A percentile compares a stretch with the other conserved stretches of the same genome.
These are phyloP conservation scores for Probaryconus sp. DNA, from an alignment of 1,140 invertebrate genomes.

Conservation along the genomic window DNA sequence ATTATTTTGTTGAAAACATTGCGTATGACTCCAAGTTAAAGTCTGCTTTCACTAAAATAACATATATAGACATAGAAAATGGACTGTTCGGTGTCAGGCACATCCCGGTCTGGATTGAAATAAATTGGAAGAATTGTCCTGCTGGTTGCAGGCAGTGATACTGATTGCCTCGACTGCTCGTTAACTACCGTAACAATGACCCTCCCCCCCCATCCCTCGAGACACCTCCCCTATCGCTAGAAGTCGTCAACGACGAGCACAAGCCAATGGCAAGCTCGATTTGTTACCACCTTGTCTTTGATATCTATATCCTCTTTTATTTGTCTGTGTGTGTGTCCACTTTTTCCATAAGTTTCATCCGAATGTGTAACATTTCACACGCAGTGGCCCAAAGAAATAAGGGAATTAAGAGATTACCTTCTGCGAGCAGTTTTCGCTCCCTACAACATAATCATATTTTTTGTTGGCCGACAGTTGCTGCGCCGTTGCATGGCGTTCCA, in stretches of 20 bases:
- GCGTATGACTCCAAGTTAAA: no score
- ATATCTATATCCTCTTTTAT: conserved; percentile 14
- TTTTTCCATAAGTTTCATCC: conserved; percentile 7
- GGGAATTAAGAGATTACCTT: conserved; percentile 28
- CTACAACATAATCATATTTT: conserved; percentile 54
- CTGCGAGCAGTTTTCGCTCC: conserved; percentile 32
- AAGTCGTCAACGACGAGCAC: conserved; percentile 10
- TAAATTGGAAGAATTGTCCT: conserved; percentile 73
- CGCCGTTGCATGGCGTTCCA: conserved; percentile 46
- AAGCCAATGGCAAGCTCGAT: conserved; percentile 47
- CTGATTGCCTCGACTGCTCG: conserved; percentile 64
- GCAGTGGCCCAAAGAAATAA: conserved; percentile 29
- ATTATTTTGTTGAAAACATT: no score
- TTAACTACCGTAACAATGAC: conserved; percentile 59
- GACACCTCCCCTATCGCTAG: conserved; percentile 19
- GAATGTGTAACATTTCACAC: conserved; percentile 53
- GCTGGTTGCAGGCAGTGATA: conserved; percentile 42
- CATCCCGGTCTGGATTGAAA: conserved; percentile 69
- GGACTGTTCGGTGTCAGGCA: conserved; percentile 63
- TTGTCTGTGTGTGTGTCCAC: not conserved
- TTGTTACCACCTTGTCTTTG: conserved; percentile 24
- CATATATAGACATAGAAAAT: conserved; percentile 64
- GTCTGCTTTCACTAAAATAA: no score
- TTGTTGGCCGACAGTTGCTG: conserved; percentile 58
- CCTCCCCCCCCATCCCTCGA: conserved; percentile 33